Evolutionary conservation across 2,888 invertebrate species (phyloP).

Genomic region (Archips crataeganus): DNA sequence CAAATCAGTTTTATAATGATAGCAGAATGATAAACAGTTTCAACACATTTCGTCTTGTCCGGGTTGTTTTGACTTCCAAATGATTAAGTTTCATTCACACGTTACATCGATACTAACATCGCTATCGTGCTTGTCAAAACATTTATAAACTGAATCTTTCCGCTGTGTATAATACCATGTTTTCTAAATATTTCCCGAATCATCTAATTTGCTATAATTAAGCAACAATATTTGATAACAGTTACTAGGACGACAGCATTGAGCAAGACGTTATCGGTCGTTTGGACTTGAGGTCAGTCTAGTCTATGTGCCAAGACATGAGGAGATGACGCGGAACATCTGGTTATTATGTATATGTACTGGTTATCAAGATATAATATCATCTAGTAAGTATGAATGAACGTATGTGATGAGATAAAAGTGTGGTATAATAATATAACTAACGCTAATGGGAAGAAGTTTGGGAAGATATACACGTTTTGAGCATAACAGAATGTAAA

Average conservation of each 20-base stretch:
- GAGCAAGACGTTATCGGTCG: conserved; percentile 33
- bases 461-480: too few relatives aligned
- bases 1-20: not conserved
- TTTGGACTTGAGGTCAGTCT: conserved; percentile 25
- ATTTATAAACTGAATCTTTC: conserved; percentile 10
- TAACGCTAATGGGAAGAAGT: too few relatives aligned
- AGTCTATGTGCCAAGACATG: not conserved
- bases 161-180: conserved; percentile 12
- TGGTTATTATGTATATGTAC: not conserved
- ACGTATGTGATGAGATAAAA: not conserved
- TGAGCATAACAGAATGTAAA: too few relatives aligned
- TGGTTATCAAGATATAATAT: too few relatives aligned
- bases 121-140: conserved; percentile 7
- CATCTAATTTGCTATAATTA: conserved; percentile 3
- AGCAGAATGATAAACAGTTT: not conserved
- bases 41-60: not conserved
- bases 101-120: not conserved
- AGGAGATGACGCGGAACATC: conserved; percentile 1
- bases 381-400: not conserved
- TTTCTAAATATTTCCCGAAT: conserved; percentile 6
- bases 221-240: conserved; percentile 29
- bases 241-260: conserved; percentile 36
- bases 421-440: not conserved
- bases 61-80: conserved; percentile 5
- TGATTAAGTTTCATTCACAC: conserved; percentile 5